Conservation (phyloP, 2,888 invertebrate genomes). For the Teinopalpus imperialis region DNA sequence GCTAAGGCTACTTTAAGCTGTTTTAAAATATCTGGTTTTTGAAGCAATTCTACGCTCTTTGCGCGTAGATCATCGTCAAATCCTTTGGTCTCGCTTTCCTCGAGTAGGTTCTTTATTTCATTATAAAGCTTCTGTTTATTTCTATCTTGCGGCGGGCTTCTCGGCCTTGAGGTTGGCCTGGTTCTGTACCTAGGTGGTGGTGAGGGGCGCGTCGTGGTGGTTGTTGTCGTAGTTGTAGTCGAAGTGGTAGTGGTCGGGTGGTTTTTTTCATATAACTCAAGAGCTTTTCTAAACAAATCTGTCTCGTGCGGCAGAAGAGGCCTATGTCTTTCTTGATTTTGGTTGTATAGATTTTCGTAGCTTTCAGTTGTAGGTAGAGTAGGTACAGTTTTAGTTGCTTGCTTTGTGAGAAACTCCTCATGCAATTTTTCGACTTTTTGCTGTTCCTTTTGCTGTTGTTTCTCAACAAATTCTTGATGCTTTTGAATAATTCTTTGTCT, state of each 20-base stretch:
- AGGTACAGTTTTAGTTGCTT: constrained; percentile 84
- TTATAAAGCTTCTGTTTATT: constrained; percentile 82
- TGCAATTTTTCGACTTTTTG: constrained; percentile 89
- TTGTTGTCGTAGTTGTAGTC: constrained; percentile 85
- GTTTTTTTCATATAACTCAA: constrained; percentile 85
- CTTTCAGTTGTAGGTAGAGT: constrained; percentile 74
- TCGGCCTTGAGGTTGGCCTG: constrained; percentile 57
- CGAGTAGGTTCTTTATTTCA: constrained; percentile 77
- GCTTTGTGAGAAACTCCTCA: constrained; percentile 85
- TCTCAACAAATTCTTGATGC: constrained; percentile 89
- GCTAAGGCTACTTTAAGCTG: constrained; percentile 88
- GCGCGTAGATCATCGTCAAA: constrained; percentile 76
- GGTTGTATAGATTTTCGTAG: constrained; percentile 63
- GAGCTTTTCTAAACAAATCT: constrained; percentile 84
- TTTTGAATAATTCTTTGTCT: constrained; percentile 88
- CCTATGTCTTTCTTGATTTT: constrained; percentile 66
- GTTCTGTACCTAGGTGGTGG: constrained; percentile 63
- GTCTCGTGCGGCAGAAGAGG: constrained; percentile 84
- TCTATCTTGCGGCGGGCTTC: constrained; percentile 72
- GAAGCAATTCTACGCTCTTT: constrained; percentile 81
- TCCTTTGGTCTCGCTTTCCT: constrained; percentile 81
- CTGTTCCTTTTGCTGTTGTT: constrained; percentile 89
- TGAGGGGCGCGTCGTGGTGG: constrained; percentile 57
- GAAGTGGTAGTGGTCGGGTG: constrained; percentile 87
- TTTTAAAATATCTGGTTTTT: constrained; percentile 87